Percentiles rank a stretch among this genome's conserved stretches.
These are phyloP conservation scores for Sitodiplosis mosellana DNA, from an alignment of 1,140 invertebrate species.

Conservation along the genomic window DNA sequence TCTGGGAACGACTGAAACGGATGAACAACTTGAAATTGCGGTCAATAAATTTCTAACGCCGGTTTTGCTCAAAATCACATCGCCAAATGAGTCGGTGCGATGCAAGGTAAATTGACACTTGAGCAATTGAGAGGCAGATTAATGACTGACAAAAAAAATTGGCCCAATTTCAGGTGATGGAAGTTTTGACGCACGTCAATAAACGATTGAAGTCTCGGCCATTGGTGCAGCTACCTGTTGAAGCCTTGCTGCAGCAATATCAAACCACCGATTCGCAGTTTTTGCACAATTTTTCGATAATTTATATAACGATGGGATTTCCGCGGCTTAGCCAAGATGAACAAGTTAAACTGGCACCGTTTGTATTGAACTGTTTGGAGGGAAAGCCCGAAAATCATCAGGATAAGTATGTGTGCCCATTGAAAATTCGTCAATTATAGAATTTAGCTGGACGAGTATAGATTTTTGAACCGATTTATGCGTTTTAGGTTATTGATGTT, in stretches of 20 bases:
- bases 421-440: slow-evolving; percentile 1
- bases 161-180: slow-evolving; percentile 83
- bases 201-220: slow-evolving; percentile 69
- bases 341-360: slow-evolving; percentile 56
- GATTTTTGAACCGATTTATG: slow-evolving; percentile 6
- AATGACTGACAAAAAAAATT: neutral
- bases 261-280: slow-evolving; percentile 38
- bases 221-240: slow-evolving; percentile 71
- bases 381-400: slow-evolving; percentile 69
- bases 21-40: slow-evolving; percentile 68
- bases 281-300: slow-evolving; percentile 80
- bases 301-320: slow-evolving; percentile 85
- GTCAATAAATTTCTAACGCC: slow-evolving; percentile 73
- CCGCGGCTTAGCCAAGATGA: slow-evolving; percentile 55
- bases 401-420: slow-evolving; percentile 43
- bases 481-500: slow-evolving; percentile 52
- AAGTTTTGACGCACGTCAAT: slow-evolving; percentile 83
- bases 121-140: neutral
- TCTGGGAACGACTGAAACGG: slow-evolving; percentile 69
- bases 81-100: slow-evolving; percentile 63
- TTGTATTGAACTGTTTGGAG: slow-evolving; percentile 57
- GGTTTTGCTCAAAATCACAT: slow-evolving; percentile 75
- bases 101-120: slow-evolving; percentile 41
- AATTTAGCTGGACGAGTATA: neutral
- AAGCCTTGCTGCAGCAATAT: slow-evolving; percentile 64